Base-by-base conservation (phyloP, 2,113 vertebrate genomes). In the Gambusia holbrooki region DNA sequence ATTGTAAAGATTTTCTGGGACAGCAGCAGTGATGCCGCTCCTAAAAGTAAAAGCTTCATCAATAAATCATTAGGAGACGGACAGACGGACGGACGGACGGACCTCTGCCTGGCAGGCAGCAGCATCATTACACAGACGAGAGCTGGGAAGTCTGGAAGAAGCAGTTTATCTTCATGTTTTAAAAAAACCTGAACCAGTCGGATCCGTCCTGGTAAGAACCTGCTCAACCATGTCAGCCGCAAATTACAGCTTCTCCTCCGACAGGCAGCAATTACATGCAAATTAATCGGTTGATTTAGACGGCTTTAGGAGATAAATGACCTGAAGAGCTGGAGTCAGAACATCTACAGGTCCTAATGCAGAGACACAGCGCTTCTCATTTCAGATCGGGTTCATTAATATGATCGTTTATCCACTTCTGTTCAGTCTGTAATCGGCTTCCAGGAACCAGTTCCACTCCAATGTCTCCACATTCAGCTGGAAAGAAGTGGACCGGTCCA, bases 21-120 rank as follows among this genome's bases (percentile, higher is more conserved):
- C 70, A 64, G 45, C 32, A 0, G 54, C 32, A 0, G 54, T 8
- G 19, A 73, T 0, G 76, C 54, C 63, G 69, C 67, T 48, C 65
- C 19, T 51, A 45, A 76, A 80, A 65, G 75, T 60, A 66, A 54
- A 73, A 62, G 29, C 69, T 12, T 68, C 11, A 9, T 79, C 75
- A 85, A 79, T 85, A 87, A 87, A 81, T 84, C 79, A 75, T 69
- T 71, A 67, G 0, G 37, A 66, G 40, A 37, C 35, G 35, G 35
- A 37, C 9, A 2, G 33, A 33, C 33, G 1, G 33, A 35, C 7
- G 1, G 33, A 35, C 7, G 33, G 35, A 37, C 35, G 35, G 35
- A 1, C 14, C 40, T 42, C 40, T 42, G 40, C 40, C 58, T 3
- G 22, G 22, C 15, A 58, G 22, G 66, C 27, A n/a, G 2, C 48